Percentiles rank a stretch among this genome's conserved stretches.
Evolutionary conservation across 2,797 vertebrate species (phyloP).

Genomic region (Silurus aristotelis): DNA sequence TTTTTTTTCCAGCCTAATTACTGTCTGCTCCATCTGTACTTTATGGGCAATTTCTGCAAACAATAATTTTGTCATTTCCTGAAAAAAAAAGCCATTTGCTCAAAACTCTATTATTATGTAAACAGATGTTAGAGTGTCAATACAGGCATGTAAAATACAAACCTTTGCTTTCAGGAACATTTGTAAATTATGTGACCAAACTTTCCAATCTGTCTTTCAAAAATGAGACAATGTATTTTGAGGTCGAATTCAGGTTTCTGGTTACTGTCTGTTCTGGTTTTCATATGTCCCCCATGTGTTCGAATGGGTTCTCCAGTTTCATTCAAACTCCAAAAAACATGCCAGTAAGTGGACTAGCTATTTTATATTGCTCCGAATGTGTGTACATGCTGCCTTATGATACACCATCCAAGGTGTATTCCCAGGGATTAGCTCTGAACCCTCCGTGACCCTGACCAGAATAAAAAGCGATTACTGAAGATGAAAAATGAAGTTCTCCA

Average conservation of each 20-base stretch:
- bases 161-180: background rate
- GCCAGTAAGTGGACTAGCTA: background rate
- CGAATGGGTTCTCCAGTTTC: background rate
- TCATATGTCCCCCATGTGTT: background rate
- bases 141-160: background rate
- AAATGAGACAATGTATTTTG: background rate
- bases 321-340: background rate
- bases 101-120: background rate
- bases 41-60: background rate
- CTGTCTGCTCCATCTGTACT: background rate
- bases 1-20: background rate
- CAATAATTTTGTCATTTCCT: background rate
- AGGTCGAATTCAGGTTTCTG: background rate
- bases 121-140: background rate
- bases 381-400: background rate
- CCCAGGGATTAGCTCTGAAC: background rate
- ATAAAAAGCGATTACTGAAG: background rate
- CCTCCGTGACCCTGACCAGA: background rate
- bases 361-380: background rate
- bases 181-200: background rate
- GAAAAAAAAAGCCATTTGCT: background rate
- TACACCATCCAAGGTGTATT: background rate
- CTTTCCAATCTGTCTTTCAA: background rate
- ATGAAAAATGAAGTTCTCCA: background rate
- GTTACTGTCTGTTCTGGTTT: background rate